Evolutionary conservation across 2,797 vertebrate species (phyloP).

Genomic region (Zalophus californianus): DNA sequence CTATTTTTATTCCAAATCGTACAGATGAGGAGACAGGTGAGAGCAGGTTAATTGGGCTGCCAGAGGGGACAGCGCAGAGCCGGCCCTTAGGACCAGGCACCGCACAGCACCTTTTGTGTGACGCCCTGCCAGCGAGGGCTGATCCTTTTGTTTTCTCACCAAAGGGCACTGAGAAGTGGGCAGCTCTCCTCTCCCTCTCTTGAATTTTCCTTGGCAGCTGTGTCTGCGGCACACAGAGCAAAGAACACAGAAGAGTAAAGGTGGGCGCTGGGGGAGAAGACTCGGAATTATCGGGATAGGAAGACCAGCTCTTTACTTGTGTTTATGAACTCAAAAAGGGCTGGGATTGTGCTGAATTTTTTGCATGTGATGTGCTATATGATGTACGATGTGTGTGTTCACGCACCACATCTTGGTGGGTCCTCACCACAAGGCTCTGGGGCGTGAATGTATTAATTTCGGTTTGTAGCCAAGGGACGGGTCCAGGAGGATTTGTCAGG

Average conservation of each 20-base stretch:
- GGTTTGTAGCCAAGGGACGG: background rate
- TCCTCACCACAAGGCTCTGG: background rate
- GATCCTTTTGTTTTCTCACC: background rate
- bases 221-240: background rate
- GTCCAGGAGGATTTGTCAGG: background rate
- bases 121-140: background rate
- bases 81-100: background rate
- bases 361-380: background rate
- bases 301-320: background rate
- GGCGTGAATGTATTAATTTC: background rate
- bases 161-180: background rate
- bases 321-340: background rate
- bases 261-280: fast-evolving
- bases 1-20: background rate
- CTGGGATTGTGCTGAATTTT: too few species aligned
- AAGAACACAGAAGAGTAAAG: background rate
- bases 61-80: background rate
- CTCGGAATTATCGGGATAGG: background rate
- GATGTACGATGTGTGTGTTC: background rate
- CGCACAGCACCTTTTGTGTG: background rate
- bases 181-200: background rate
- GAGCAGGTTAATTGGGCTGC: background rate
- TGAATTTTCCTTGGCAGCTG: background rate
- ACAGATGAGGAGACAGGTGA: background rate
- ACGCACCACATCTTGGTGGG: fast-evolving